Evolutionary conservation across 2,797 vertebrate species (phyloP).

Genomic region (Onychomys arenicola): DNA sequence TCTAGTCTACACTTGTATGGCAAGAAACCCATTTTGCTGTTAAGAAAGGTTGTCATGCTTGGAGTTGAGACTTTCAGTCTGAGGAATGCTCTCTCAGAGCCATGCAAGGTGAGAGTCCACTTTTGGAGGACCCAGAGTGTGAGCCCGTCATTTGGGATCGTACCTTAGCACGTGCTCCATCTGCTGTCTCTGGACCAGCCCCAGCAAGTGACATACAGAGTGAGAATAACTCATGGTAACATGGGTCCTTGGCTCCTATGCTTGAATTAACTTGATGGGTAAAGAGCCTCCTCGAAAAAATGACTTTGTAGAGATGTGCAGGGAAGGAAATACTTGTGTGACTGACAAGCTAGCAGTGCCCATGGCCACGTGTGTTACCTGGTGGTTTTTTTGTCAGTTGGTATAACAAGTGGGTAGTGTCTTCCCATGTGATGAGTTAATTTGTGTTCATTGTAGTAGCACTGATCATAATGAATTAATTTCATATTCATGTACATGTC

Average conservation of each 20-base stretch:
- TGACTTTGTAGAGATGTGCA: not conserved
- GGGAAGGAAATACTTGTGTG: not conserved
- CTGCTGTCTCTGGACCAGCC: not conserved
- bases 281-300: slow-evolving; percentile 11
- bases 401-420: slow-evolving; percentile 74
- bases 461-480: slow-evolving; percentile 84
- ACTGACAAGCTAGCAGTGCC: not conserved
- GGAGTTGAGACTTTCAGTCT: not conserved
- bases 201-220: not conserved
- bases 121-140: not conserved
- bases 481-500: slow-evolving; percentile 81
- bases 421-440: slow-evolving; percentile 83
- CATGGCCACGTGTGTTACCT: not conserved
- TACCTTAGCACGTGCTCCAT: not conserved
- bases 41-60: not conserved
- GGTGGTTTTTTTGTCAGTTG: slow-evolving; percentile 70
- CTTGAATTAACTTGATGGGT: not conserved
- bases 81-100: not conserved
- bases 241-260: not conserved
- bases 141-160: not conserved
- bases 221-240: not conserved
- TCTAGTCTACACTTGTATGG: not conserved
- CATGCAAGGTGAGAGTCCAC: not conserved
- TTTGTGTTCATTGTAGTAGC: slow-evolving; percentile 81
- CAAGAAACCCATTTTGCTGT: not conserved